These are phyloP conservation scores for Phoxinus phoxinus DNA, from an alignment of 2,113 vertebrate genomes.

Conservation along the genomic window DNA sequence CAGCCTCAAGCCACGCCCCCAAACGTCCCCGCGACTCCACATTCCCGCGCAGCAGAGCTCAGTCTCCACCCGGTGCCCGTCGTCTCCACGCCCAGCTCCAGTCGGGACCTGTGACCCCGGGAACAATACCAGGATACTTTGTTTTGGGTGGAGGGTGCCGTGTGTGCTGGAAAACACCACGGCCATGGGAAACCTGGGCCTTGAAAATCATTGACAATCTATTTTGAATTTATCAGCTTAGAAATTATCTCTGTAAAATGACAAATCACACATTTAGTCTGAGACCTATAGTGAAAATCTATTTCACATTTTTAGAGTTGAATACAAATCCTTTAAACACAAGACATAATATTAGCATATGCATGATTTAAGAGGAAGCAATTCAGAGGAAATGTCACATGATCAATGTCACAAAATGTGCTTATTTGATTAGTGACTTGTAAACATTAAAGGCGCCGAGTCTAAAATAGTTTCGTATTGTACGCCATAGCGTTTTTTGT, in stretches of 20 bases:
- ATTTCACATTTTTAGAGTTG: neutral
- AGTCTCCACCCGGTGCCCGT: conserved; percentile 23
- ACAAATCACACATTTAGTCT: neutral
- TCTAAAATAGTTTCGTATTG: neutral
- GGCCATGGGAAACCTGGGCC: neutral
- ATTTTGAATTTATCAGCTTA: neutral
- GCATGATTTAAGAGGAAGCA: no score
- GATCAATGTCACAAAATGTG: neutral
- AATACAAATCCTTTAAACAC: neutral
- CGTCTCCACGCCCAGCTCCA: conserved; percentile 14
- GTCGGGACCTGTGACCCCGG: conserved; percentile 35
- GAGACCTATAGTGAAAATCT: conserved; percentile 1
- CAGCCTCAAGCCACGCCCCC: conserved; percentile 39
- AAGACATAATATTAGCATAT: neutral
- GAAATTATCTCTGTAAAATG: neutral
- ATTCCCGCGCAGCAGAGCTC: conserved; percentile 39
- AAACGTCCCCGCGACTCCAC: neutral
- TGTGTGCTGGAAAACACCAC: neutral
- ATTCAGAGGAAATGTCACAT: no score
- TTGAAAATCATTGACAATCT: neutral
- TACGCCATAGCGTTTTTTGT: neutral
- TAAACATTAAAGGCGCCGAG: neutral
- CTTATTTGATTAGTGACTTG: neutral
- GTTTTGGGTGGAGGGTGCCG: neutral
- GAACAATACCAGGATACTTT: conserved; percentile 39